These are phyloP conservation scores for Molossus alvarezi DNA, from an alignment of 2,797 vertebrate genomes.

Conservation along the genomic window DNA sequence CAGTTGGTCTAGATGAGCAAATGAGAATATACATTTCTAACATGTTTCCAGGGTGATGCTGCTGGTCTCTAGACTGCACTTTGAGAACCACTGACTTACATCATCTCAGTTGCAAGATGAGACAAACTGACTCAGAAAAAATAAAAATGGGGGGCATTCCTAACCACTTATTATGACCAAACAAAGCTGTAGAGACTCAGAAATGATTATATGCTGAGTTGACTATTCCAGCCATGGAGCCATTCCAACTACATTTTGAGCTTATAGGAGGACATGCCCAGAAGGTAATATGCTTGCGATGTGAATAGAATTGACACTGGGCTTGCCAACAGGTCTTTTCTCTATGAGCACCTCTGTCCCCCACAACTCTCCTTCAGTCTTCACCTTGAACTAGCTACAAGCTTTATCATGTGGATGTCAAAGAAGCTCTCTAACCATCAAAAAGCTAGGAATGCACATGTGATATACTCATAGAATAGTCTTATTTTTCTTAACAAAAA, in stretches of 20 bases:
- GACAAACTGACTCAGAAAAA: background rate
- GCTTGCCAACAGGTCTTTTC: background rate
- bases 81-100: conserved; percentile 29
- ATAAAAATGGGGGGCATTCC: background rate
- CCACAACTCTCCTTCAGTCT: background rate
- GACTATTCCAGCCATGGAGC: background rate
- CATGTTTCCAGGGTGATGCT: background rate
- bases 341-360: background rate
- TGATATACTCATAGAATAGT: background rate
- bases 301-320: background rate
- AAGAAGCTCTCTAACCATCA: background rate
- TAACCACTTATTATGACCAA: conserved; percentile 33
- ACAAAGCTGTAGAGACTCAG: background rate
- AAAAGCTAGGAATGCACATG: background rate
- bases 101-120: conserved; percentile 1
- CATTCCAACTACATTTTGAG: background rate
- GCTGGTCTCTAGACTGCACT: background rate
- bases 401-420: background rate
- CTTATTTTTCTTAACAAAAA: conserved; percentile 60
- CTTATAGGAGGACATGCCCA: background rate
- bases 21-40: background rate
- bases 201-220: conserved; percentile 1
- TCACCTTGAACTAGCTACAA: background rate
- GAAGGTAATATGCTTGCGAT: background rate
- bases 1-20: background rate